A percentile compares a stretch with the other conserved stretches of the same genome.
Conservation (phyloP, 1,140 invertebrate species). For the Tribolium castaneum region DNA sequence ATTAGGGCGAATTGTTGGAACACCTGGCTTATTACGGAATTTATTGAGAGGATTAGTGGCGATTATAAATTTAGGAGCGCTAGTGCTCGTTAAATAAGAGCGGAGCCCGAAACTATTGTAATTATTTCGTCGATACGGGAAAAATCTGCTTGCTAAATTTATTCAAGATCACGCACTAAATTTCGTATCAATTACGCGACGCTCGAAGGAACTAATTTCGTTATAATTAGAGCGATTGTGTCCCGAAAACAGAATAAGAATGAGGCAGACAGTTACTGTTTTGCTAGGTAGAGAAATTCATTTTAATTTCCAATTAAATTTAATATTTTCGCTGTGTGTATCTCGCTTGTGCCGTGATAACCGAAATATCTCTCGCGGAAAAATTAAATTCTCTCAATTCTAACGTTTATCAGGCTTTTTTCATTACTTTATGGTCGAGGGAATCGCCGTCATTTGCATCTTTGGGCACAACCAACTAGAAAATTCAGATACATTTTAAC, state of each 20-base stretch:
- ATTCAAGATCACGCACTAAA: constrained; percentile 30
- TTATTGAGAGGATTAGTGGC: background rate
- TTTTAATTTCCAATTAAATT: constrained; percentile 43
- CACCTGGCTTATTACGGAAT: background rate
- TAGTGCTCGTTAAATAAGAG: too few species aligned
- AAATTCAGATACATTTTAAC: background rate
- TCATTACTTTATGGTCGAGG: constrained; percentile 32
- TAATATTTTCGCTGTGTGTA: constrained; percentile 21
- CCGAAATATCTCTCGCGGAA: constrained; percentile 38
- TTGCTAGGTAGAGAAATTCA: constrained; percentile 5
- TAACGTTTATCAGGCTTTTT: constrained; percentile 38
- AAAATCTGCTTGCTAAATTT: constrained; percentile 1
- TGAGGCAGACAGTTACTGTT: constrained; percentile 10
- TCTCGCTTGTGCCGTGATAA: constrained; percentile 26
- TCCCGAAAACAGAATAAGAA: constrained; percentile 10
- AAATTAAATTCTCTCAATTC: constrained; percentile 46
- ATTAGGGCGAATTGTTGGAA: background rate
- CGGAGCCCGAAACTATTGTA: too few species aligned
- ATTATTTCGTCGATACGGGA: background rate
- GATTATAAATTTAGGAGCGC: background rate
- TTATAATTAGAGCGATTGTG: constrained; percentile 26
- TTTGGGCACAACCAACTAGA: constrained; percentile 16
- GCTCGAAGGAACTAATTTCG: constrained; percentile 22
- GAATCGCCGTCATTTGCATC: constrained; percentile 39
- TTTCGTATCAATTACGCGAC: constrained; percentile 25